Evolutionary conservation across 2,888 invertebrate species (phyloP), one percentile per base, ranked within the genome.

Genomic region (Thereva nobilitata): DNA sequence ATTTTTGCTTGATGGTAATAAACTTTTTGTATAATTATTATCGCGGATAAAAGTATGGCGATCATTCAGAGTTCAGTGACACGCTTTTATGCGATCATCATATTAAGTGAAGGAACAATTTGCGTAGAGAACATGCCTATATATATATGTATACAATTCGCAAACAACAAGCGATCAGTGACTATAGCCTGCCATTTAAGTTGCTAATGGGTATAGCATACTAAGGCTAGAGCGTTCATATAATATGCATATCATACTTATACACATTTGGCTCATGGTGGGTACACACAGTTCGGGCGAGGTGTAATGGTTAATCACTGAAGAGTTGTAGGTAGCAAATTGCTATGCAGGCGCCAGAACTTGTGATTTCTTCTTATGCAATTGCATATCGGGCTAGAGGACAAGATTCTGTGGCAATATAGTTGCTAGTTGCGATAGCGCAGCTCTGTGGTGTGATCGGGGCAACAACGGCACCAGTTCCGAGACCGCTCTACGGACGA

Each of bases 31-130:
- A 61, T 50, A 61, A 61, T 61, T 61, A 61, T 23, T 23, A 23
- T 23, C 23, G 23, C 23, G 34, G 50, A 23, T 35, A 41, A 40
- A 41, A 49, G 41, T 61, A 61, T 50, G 35, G n/a, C 40, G 61
- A 34, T 40, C 49, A 40, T 61, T 61, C 40, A 61, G 61, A 49
- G 61, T 61, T 61, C 61, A 50, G 61, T 61, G 61, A 61, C 61
- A 61, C 12, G 50, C 50, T 61, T 61, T 61, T 61, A 61, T 61
- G 50, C 34, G 61, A 61, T 50, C 50, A 61, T 61, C 50, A 41
- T 50, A 61, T 50, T 61, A 61, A 50, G 41, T 34, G 61, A 41
- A 50, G 40, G 61, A 40, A 61, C 61, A 61, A 61, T 61, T 61
- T 61, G 50, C 61, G 61, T 61, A 41, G 41, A 50, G 23, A 37